Percentiles rank a stretch among this genome's conserved stretches.
Conservation (phyloP, 2,113 vertebrate species). For the Melanostigma gelatinosum region DNA sequence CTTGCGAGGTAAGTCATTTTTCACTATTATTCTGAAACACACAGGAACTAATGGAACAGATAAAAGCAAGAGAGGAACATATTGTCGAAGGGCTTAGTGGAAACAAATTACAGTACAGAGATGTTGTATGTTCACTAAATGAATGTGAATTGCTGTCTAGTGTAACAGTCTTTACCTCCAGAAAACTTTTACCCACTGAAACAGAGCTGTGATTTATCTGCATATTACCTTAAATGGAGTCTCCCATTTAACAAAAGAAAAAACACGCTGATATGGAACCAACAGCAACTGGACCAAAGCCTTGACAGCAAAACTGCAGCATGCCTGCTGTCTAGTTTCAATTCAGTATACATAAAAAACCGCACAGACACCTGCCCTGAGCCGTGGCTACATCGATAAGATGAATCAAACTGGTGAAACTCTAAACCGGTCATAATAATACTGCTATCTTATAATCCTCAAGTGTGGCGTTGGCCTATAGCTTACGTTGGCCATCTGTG, state of each 20-base stretch:
- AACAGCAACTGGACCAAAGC: neutral
- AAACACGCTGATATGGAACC: neutral
- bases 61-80: conserved; percentile 6
- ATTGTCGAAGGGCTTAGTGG: conserved; percentile 15
- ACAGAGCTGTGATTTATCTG: neutral
- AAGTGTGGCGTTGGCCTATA: too few relatives aligned
- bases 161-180: neutral
- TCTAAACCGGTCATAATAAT: too few relatives aligned
- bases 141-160: neutral
- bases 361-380: neutral
- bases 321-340: neutral
- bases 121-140: neutral
- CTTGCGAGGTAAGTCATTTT: conserved; percentile 42
- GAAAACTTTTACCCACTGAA: neutral
- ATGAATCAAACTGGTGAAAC: neutral
- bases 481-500: too few relatives aligned
- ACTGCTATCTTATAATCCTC: too few relatives aligned
- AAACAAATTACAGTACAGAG: conserved; percentile 20
- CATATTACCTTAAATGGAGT: neutral
- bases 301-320: neutral
- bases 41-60: conserved; percentile 18
- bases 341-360: neutral
- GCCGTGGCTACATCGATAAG: neutral
- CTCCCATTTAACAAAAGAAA: neutral
- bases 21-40: conserved; percentile 30